Conservation (phyloP, 2,113 vertebrate species). For the Atherinomorus stipes region DNA sequence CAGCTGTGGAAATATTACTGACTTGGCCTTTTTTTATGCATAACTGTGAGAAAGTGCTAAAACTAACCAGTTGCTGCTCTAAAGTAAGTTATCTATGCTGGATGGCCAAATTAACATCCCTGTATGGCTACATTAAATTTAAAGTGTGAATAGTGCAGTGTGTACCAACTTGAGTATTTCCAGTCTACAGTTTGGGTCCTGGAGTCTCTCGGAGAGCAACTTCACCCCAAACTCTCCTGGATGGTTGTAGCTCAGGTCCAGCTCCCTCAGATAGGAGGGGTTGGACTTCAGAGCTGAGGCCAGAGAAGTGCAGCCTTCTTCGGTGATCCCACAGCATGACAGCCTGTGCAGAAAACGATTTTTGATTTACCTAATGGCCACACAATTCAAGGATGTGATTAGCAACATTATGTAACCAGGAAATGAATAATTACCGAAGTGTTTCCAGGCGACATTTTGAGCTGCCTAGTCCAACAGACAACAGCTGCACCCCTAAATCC, state of each 20-base stretch:
- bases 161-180: constrained; percentile 19
- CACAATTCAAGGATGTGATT: too few relatives aligned
- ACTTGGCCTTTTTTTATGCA: too few relatives aligned
- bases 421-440: constrained; percentile 2
- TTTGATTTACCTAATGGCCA: background rate
- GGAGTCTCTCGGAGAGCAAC: constrained; percentile 17
- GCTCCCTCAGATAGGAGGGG: too few relatives aligned
- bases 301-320: too few relatives aligned
- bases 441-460: constrained; percentile 13
- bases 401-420: too few relatives aligned
- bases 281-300: too few relatives aligned
- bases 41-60: too few relatives aligned
- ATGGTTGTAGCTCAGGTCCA: too few relatives aligned
- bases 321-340: constrained; percentile 25
- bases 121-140: too few relatives aligned
- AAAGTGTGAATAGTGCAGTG: background rate
- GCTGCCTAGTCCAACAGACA: constrained; percentile 14
- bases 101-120: background rate
- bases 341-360: constrained; percentile 1
- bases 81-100: background rate
- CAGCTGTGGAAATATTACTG: too few relatives aligned
- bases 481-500: constrained; percentile 23
- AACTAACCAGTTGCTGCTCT: too few relatives aligned
- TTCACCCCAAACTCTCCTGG: background rate
- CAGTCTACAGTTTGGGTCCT: constrained; percentile 19